phyloP scores from a whole-genome alignment of 2,888 invertebrate species.

The Cecidostiba fungosa region DNA sequence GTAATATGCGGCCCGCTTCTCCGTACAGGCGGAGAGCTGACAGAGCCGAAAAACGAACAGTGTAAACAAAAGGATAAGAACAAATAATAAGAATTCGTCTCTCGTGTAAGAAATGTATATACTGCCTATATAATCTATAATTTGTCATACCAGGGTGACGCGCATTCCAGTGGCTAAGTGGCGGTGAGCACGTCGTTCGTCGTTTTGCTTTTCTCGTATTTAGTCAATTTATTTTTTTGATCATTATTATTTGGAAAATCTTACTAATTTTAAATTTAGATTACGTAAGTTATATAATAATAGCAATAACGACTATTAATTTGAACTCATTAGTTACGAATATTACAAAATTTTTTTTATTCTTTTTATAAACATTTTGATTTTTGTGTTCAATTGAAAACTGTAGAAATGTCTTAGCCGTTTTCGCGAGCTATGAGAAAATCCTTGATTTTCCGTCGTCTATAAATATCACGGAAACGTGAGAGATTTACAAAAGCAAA shows the following conservation, averaged over 20 bases:
- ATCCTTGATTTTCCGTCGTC: conserved; percentile 17
- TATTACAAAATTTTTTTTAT: neutral
- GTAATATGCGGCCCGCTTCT: conserved; percentile 6
- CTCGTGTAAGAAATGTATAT: conserved; percentile 66
- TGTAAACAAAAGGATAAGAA: conserved; percentile 19
- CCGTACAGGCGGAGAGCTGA: neutral
- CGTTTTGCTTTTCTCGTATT: conserved; percentile 1
- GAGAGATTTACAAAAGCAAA: conserved; percentile 23
- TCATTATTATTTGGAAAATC: neutral
- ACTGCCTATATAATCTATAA: conserved; percentile 65
- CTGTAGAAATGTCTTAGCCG: neutral
- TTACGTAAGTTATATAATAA: neutral
- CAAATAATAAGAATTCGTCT: conserved; percentile 33
- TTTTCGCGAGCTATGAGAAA: neutral
- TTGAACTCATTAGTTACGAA: neutral
- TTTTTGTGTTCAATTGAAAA: neutral
- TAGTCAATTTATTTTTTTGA: neutral
- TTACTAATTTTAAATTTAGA: neutral
- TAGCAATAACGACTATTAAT: neutral
- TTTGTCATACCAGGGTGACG: conserved; percentile 61
- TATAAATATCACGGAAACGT: conserved; percentile 21
- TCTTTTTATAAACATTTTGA: neutral
- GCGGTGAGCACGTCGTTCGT: conserved; percentile 22
- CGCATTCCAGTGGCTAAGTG: conserved; percentile 18
- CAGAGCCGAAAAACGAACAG: neutral